Evolutionary conservation across 2,797 vertebrate species (phyloP).

Genomic region (Tokudaia tokunoshimensis): DNA sequence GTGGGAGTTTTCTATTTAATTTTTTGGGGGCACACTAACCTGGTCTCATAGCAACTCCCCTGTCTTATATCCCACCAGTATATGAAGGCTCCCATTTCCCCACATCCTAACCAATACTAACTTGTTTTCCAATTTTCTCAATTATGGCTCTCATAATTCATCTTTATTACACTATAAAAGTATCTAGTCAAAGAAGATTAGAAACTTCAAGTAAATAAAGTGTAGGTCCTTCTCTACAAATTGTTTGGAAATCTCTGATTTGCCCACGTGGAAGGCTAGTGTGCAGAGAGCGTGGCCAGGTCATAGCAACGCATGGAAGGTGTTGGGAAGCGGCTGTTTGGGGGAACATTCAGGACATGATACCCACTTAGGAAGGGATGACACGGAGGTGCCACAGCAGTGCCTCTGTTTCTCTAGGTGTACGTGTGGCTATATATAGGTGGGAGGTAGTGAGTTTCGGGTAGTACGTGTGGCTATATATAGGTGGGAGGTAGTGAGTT

Average conservation of each 20-base stretch:
- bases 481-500: not conserved
- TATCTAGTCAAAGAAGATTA: not conserved
- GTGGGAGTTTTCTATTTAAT: not conserved
- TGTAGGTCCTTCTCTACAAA: not conserved
- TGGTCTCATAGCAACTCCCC: not conserved
- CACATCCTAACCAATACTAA: not conserved
- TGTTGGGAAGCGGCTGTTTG: not conserved
- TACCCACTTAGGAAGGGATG: not conserved
- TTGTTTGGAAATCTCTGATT: not conserved
- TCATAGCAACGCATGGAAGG: not conserved
- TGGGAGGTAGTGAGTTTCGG: not conserved
- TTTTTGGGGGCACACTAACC: not conserved
- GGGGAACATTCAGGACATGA: not conserved
- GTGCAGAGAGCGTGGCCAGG: not conserved
- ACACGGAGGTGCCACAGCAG: not conserved
- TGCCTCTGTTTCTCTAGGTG: not conserved
- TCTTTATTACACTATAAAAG: conserved; percentile 45
- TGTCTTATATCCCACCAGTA: not conserved
- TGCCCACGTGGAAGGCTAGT: not conserved
- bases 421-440: not conserved
- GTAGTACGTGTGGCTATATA: not conserved
- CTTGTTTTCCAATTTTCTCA: conserved; percentile 28
- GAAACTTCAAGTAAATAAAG: not conserved
- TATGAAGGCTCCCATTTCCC: not conserved
- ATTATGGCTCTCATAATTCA: not conserved